Base-by-base conservation (phyloP, 2,113 vertebrate genomes). In the Passer montanus region DNA sequence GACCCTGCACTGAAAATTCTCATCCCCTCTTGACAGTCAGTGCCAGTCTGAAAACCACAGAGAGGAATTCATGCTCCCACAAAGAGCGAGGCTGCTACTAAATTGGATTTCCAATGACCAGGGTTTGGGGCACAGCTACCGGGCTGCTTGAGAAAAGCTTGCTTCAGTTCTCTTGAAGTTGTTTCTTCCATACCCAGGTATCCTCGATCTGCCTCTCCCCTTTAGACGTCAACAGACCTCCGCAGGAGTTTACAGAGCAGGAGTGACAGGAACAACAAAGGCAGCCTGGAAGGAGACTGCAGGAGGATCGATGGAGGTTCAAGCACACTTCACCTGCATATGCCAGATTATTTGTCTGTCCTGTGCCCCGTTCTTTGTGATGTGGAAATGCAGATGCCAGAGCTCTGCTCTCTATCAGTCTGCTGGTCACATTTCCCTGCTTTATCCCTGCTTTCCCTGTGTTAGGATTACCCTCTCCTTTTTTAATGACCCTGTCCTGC, bases 381-480 rank as follows among this genome's bases (percentile, higher is more conserved):
- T 6, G 0, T 3, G 13, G 30, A 47, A 62, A 27, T 6, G 6
- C 63, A n/a, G 50, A 31, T 0, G 0, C 6, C 15, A 17, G 41
- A 79, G 66, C 22, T 74, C 79, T 66, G 58, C 22, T 18, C 15
- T 26, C 55, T 4, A 1, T 30, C 7, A 2, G 16, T 5, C 15
- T 33, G 35, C 27, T 31, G 11, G 21, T 9, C 27, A 41, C 30
- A 35, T 55, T 27, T 67, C 18, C 17, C 52, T 70, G 15, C 21
- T 74, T 30, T 53, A 56, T 11, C 47, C 9, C 11, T 62, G 56
- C 47, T 50, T 94, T 67, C 31, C 35, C 22, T 23, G 7, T 3
- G 10, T 39, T 75, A 55, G 37, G 26, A 56, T 15, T 10, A n/a
- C 3, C 18, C 7, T 7, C 11, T 50, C 9, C 3, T 59, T 37